Evolutionary conservation across 1,140 invertebrate species (phyloP).

Genomic region (Platorchestia sp.): DNA sequence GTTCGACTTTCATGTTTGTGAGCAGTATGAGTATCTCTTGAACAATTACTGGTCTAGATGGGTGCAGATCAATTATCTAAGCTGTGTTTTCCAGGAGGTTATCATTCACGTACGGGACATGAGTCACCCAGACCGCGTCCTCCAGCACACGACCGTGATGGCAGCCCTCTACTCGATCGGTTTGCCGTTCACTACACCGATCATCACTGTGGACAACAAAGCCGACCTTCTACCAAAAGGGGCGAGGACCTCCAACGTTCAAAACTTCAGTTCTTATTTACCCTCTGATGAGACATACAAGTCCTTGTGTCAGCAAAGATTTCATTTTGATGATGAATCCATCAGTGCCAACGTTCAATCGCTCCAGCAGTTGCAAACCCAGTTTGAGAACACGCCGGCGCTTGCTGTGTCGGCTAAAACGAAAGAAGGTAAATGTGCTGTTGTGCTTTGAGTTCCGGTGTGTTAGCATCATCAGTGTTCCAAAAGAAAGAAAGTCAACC

Average conservation of each 20-base stretch:
- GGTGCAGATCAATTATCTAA: not conserved
- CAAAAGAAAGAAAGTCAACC: not conserved
- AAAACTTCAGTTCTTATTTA: not conserved
- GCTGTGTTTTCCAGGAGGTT: slow-evolving; percentile 75
- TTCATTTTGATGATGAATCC: not conserved
- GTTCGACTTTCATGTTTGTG: not conserved
- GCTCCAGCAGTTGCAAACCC: not conserved
- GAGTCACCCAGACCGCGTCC: slow-evolving; percentile 82
- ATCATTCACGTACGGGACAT: slow-evolving; percentile 87
- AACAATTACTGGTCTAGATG: not conserved
- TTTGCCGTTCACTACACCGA: slow-evolving; percentile 73
- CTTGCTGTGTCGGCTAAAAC: slow-evolving; percentile 59
- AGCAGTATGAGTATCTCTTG: not conserved
- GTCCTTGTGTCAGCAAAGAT: not conserved
- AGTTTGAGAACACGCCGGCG: not conserved
- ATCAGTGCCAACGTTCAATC: not conserved
- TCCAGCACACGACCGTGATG: slow-evolving; percentile 81
- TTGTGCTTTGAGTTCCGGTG: not conserved
- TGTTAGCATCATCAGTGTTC: not conserved
- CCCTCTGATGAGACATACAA: not conserved
- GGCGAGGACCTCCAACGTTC: slow-evolving; percentile 69
- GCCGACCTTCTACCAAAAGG: slow-evolving; percentile 74
- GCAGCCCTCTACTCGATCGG: slow-evolving; percentile 78
- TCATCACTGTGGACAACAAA: slow-evolving; percentile 89
- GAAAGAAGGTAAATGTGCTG: slow-evolving; percentile 58